Conservation (phyloP, 2,113 vertebrate species). For the Pollachius pollachius region DNA sequence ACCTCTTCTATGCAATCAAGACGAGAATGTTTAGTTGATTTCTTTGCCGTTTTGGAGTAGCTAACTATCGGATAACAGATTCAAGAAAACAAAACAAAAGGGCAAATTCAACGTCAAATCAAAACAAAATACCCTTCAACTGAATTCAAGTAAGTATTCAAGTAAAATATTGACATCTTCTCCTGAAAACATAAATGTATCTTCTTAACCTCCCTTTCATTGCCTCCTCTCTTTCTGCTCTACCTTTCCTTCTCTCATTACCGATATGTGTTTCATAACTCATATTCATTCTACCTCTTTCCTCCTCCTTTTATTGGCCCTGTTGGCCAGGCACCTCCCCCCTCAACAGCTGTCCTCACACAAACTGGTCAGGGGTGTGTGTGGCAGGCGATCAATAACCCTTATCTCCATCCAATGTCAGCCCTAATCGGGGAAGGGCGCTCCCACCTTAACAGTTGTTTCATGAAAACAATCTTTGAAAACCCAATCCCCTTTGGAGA, state of each 20-base stretch:
- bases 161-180: too few relatives aligned
- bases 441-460: slow-evolving; percentile 61
- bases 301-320: slow-evolving; percentile 26
- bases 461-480: slow-evolving; percentile 62
- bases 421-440: slow-evolving; percentile 52
- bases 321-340: slow-evolving; percentile 53
- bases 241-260: slow-evolving; percentile 13
- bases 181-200: not conserved
- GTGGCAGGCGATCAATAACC: slow-evolving; percentile 64
- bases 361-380: slow-evolving; percentile 55
- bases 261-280: slow-evolving; percentile 2
- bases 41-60: too few relatives aligned
- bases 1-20: too few relatives aligned
- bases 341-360: slow-evolving; percentile 58
- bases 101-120: too few relatives aligned
- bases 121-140: not conserved
- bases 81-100: too few relatives aligned
- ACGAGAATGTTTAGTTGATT: too few relatives aligned
- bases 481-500: slow-evolving; percentile 54
- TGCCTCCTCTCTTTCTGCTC: slow-evolving; percentile 1
- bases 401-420: slow-evolving; percentile 60
- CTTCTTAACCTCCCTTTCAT: not conserved
- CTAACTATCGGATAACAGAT: too few relatives aligned
- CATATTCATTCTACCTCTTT: slow-evolving; percentile 26
- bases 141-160: not conserved